phyloP scores from a whole-genome alignment of 2,113 vertebrate species.

The Prunella himalayana region DNA sequence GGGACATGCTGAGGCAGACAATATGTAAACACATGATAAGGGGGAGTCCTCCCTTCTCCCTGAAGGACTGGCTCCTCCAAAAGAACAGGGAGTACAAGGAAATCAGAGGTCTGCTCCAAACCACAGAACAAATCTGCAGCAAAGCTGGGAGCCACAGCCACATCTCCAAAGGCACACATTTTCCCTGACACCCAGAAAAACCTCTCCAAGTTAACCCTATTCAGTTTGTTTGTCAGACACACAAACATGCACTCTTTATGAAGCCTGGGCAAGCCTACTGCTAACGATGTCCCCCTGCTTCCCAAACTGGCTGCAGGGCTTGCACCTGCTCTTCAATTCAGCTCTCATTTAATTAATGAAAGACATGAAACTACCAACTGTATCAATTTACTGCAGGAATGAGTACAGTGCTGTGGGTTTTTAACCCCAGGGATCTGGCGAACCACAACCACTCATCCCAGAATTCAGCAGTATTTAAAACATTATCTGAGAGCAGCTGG shows the following conservation, averaged over 20 bases:
- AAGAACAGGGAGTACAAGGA: background rate
- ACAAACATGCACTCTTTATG: background rate
- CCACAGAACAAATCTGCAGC: background rate
- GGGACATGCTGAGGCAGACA: background rate
- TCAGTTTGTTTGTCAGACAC: background rate
- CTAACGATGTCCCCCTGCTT: background rate
- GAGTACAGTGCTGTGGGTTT: background rate
- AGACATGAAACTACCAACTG: slow-evolving; percentile 15
- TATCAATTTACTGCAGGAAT: slow-evolving; percentile 23
- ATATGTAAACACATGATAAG: background rate
- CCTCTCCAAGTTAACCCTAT: background rate
- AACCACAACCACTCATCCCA: background rate
- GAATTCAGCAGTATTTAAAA: slow-evolving; percentile 19
- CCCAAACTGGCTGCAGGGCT: background rate
- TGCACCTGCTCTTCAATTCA: background rate
- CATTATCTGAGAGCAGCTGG: background rate
- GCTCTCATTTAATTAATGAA: slow-evolving; percentile 2
- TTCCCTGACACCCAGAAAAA: background rate
- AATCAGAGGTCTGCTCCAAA: background rate
- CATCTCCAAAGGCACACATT: background rate
- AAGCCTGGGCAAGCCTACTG: background rate
- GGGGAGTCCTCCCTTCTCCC: background rate
- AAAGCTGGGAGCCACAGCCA: background rate
- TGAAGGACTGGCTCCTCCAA: background rate
- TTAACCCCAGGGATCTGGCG: background rate